Conservation (phyloP, 2,888 invertebrate species). For the Drosophila peninsularis region DNA sequence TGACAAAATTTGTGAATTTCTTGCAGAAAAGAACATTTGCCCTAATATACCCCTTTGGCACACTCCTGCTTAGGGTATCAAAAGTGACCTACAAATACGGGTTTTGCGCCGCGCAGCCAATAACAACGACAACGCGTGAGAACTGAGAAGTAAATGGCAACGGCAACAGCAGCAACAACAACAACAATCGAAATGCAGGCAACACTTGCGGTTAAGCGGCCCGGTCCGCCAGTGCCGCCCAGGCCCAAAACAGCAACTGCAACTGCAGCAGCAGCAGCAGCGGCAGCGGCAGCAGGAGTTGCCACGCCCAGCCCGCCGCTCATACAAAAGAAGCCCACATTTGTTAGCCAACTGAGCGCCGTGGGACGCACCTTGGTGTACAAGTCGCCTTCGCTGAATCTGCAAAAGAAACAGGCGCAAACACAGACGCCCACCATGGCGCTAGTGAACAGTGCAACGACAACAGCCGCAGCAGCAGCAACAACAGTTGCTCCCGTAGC, state of each 20-base stretch:
- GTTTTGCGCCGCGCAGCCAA: slow-evolving; percentile 64
- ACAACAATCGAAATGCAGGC: slow-evolving; percentile 60
- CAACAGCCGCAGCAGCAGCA: slow-evolving; percentile 38
- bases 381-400: slow-evolving; percentile 83
- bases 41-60: neutral
- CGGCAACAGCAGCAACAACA: slow-evolving; percentile 47
- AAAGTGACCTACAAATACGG: slow-evolving; percentile 84
- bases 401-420: slow-evolving; percentile 81
- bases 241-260: slow-evolving; percentile 86
- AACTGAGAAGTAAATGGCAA: slow-evolving; percentile 59
- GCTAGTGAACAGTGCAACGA: slow-evolving; percentile 45
- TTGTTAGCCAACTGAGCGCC: slow-evolving; percentile 72
- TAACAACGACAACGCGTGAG: slow-evolving; percentile 62
- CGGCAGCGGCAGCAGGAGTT: slow-evolving; percentile 30
- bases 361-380: slow-evolving; percentile 85
- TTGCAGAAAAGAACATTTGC: neutral
- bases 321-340: slow-evolving; percentile 76
- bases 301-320: slow-evolving; percentile 60
- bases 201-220: slow-evolving; percentile 86
- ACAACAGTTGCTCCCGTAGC: slow-evolving; percentile 26
- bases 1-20: neutral
- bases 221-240: slow-evolving; percentile 92
- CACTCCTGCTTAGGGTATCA: slow-evolving; percentile 2
- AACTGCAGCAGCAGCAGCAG: slow-evolving; percentile 5
- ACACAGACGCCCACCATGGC: slow-evolving; percentile 71